Percentiles rank a stretch among this genome's conserved stretches.
Conservation (phyloP, 2,113 vertebrate genomes). For the Phrynocephalus versicolor region DNA sequence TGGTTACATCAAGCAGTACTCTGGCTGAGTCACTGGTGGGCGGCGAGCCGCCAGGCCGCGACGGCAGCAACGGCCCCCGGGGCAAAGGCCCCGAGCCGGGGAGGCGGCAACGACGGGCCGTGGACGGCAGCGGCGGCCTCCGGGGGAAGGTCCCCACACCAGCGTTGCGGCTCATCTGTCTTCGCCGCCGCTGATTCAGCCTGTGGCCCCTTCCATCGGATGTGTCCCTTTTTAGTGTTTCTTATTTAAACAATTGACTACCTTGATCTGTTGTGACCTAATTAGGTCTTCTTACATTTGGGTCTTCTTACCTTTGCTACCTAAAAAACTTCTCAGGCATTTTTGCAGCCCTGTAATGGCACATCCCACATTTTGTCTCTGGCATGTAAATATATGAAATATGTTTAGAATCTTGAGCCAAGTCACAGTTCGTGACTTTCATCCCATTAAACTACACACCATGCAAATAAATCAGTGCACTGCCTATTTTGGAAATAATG, state of each 20-base stretch:
- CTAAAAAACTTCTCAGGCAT: slow-evolving; percentile 12
- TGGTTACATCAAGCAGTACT: too few relatives aligned
- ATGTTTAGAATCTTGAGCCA: slow-evolving; percentile 49
- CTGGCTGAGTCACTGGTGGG: too few relatives aligned
- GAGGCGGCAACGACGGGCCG: too few relatives aligned
- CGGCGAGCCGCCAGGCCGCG: too few relatives aligned
- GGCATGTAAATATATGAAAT: slow-evolving; percentile 60
- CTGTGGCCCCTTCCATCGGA: too few relatives aligned
- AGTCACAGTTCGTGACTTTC: slow-evolving; percentile 37
- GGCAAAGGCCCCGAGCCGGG: too few relatives aligned
- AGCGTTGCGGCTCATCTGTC: too few relatives aligned
- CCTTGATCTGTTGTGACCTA: not conserved
- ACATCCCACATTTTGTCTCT: slow-evolving; percentile 49
- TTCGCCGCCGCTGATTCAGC: too few relatives aligned
- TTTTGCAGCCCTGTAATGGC: slow-evolving; percentile 38
- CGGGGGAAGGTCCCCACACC: too few relatives aligned
- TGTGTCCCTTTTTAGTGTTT: too few relatives aligned
- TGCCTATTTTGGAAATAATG: slow-evolving; percentile 19
- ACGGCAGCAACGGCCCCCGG: too few relatives aligned
- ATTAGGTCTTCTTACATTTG: slow-evolving; percentile 23
- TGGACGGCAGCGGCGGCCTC: too few relatives aligned
- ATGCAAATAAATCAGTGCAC: slow-evolving; percentile 35
- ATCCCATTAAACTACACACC: slow-evolving; percentile 42
- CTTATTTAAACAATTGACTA: not conserved
- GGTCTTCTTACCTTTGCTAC: slow-evolving; percentile 16